Conservation (phyloP, 1,140 invertebrate species). For the Halesus radiatus region DNA sequence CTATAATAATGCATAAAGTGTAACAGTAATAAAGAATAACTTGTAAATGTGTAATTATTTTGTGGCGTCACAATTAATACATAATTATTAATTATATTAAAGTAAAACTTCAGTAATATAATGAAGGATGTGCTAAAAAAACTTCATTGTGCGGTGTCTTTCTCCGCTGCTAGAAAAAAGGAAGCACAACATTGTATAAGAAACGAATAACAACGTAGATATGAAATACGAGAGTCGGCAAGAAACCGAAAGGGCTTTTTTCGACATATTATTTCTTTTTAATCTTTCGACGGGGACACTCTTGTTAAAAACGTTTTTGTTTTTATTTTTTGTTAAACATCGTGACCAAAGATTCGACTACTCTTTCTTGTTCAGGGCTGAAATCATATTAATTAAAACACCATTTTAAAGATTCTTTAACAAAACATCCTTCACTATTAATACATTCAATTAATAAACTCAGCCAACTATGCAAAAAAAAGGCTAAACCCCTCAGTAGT, state of each 20-base stretch:
- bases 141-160: not conserved
- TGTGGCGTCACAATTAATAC: too few relatives aligned
- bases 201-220: not conserved
- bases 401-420: too few relatives aligned
- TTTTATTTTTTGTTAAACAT: constrained; percentile 16
- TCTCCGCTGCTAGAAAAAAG: not conserved
- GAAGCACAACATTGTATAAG: not conserved
- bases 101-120: too few relatives aligned
- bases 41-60: too few relatives aligned
- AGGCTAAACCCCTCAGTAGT: too few relatives aligned
- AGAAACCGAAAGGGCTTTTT: constrained; percentile 6
- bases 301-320: constrained; percentile 4
- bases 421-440: too few relatives aligned
- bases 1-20: too few relatives aligned
- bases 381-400: not conserved
- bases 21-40: too few relatives aligned
- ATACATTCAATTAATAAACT: too few relatives aligned
- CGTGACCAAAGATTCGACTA: constrained; percentile 25
- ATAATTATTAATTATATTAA: too few relatives aligned
- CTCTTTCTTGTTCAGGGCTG: constrained; percentile 1
- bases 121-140: too few relatives aligned
- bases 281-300: constrained; percentile 27
- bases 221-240: constrained; percentile 3
- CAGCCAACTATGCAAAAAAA: too few relatives aligned
- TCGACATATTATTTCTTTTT: constrained; percentile 1